These are phyloP conservation scores for Chrysina gloriosa DNA, from an alignment of 2,888 invertebrate genomes.

Conservation along the genomic window DNA sequence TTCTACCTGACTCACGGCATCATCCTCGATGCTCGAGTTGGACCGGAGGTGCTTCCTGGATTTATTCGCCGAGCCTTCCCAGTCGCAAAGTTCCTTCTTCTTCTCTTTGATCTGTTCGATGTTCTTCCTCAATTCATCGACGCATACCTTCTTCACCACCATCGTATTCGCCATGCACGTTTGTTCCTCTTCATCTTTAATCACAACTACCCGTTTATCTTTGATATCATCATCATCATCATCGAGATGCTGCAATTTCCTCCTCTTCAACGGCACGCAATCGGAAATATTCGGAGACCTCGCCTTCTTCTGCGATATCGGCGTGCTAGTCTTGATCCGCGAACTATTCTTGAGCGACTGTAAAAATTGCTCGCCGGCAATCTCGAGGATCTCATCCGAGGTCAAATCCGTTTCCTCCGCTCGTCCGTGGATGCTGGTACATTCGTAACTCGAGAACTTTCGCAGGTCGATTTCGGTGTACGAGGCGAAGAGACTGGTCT, in stretches of 20 bases:
- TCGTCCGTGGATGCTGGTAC: constrained; percentile 16
- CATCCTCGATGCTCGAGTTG: background rate
- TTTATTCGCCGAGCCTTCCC: background rate
- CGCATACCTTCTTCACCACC: background rate
- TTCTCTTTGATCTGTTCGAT: constrained; percentile 25
- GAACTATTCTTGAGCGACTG: background rate
- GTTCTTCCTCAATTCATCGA: background rate
- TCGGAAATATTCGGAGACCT: constrained; percentile 12
- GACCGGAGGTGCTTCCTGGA: too few relatives aligned
- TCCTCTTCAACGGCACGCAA: constrained; percentile 53
- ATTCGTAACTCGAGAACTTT: constrained; percentile 37
- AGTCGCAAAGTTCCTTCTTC: background rate
- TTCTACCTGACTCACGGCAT: background rate
- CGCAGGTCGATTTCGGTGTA: constrained; percentile 39
- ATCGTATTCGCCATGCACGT: background rate
- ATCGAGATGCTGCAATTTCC: constrained; percentile 45
- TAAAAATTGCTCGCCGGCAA: constrained; percentile 52
- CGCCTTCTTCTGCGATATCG: constrained; percentile 14
- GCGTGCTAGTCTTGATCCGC: constrained; percentile 20
- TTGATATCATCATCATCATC: background rate
- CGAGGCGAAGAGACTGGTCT: constrained; percentile 17
- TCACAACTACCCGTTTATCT: too few relatives aligned
- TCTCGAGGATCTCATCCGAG: constrained; percentile 49
- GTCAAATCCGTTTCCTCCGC: constrained; percentile 37
- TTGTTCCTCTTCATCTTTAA: background rate